Conservation (phyloP, 2,888 invertebrate genomes). For the Synergus gifuensis region DNA sequence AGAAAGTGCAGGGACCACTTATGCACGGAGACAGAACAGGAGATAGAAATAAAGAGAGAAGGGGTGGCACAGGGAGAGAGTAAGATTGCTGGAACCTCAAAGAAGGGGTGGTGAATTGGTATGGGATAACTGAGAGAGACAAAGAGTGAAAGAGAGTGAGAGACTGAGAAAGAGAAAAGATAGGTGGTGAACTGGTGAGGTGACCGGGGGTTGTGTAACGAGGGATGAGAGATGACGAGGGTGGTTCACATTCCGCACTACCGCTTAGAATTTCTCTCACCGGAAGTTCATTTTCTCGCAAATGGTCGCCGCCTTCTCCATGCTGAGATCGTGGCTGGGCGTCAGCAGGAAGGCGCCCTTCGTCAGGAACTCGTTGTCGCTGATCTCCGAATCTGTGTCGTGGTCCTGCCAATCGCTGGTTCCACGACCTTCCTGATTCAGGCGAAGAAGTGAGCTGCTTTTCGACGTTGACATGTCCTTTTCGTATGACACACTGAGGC, state of each 20-base stretch:
- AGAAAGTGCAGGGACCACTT: conserved; percentile 51
- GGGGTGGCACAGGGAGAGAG: conserved; percentile 10
- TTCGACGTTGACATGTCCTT: conserved; percentile 74
- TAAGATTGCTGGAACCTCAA: background rate
- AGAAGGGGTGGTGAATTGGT: background rate
- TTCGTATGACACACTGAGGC: conserved; percentile 68
- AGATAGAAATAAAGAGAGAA: conserved; percentile 46
- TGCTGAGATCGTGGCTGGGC: conserved; percentile 90
- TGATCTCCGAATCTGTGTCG: conserved; percentile 89
- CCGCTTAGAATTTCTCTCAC: conserved; percentile 60
- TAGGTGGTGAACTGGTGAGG: background rate
- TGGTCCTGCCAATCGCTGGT: conserved; percentile 79
- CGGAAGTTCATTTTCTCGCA: conserved; percentile 92
- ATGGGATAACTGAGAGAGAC: background rate
- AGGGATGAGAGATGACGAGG: conserved; percentile 48
- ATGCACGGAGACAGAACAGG: conserved; percentile 35
- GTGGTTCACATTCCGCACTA: conserved; percentile 47
- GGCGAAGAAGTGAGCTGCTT: conserved; percentile 69
- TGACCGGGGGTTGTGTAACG: conserved; percentile 27
- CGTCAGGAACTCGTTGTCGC: conserved; percentile 87
- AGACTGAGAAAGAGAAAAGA: conserved; percentile 6
- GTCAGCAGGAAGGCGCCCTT: conserved; percentile 91
- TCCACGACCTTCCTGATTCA: conserved; percentile 76
- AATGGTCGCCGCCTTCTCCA: conserved; percentile 91
- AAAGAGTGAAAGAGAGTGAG: background rate